phyloP scores from a whole-genome alignment of 2,113 vertebrate genomes.

The Trematocara macrostoma region DNA sequence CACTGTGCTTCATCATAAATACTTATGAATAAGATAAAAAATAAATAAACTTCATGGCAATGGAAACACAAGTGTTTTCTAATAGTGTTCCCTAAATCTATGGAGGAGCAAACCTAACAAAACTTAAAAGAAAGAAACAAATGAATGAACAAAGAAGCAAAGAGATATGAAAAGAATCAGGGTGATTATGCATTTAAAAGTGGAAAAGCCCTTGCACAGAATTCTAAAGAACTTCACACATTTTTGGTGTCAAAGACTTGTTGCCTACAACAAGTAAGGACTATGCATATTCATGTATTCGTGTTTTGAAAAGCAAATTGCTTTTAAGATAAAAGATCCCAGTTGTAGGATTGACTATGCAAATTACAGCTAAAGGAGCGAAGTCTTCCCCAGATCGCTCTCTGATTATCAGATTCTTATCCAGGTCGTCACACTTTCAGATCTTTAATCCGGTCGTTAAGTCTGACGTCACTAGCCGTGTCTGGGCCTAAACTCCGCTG shows the following conservation, averaged over 20 bases:
- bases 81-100: not conserved
- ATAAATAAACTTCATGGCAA: no score
- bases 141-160: not conserved
- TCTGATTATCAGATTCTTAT: not conserved
- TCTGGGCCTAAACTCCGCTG: no score
- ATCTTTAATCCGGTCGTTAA: not conserved
- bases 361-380: not conserved
- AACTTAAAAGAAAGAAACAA: not conserved
- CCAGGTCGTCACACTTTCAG: not conserved
- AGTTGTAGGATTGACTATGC: not conserved
- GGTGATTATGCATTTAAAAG: fast-evolving
- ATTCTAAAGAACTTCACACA: not conserved
- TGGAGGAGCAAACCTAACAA: fast-evolving
- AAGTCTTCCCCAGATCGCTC: not conserved
- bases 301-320: not conserved
- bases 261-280: not conserved
- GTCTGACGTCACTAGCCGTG: no score
- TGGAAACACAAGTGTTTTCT: not conserved
- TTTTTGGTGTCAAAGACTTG: not conserved
- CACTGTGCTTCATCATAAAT: not conserved
- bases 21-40: not conserved
- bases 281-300: not conserved
- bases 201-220: fast-evolving
- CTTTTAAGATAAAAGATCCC: not conserved
- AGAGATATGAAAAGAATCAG: not conserved